Evolutionary conservation across 1,140 invertebrate species (phyloP).

Genomic region (Latrodectus geometricus): DNA sequence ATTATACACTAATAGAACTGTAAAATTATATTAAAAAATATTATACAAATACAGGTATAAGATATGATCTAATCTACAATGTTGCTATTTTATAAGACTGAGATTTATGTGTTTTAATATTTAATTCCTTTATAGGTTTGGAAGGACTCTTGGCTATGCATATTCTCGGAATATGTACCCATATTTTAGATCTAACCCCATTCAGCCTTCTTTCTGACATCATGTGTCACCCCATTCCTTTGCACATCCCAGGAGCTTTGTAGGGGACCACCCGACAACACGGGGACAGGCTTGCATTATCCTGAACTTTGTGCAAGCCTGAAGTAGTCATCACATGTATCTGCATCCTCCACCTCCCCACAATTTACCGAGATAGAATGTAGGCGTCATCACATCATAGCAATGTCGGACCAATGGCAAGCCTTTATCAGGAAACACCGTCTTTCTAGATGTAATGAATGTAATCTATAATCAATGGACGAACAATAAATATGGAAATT

Average conservation of each 20-base stretch:
- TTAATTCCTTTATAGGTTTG: constrained; percentile 25
- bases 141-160: constrained; percentile 23
- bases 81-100: too few species aligned
- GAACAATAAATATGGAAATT: not conserved
- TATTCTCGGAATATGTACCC: constrained; percentile 40
- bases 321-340: not conserved
- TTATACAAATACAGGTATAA: too few species aligned
- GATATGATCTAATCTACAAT: too few species aligned
- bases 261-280: not conserved
- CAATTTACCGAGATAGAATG: not conserved
- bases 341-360: not conserved
- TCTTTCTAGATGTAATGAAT: constrained; percentile 12
- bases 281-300: not conserved
- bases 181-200: constrained; percentile 21
- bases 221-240: not conserved
- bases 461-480: not conserved
- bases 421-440: constrained; percentile 54
- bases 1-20: too few species aligned
- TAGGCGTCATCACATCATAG: not conserved
- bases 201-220: constrained; percentile 42
- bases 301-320: not conserved
- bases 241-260: constrained; percentile 5
- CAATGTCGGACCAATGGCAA: not conserved
- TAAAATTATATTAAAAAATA: too few species aligned
- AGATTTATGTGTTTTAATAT: not conserved